phyloP scores from a whole-genome alignment of 2,888 invertebrate species.

The Synanthedon formicaeformis region DNA sequence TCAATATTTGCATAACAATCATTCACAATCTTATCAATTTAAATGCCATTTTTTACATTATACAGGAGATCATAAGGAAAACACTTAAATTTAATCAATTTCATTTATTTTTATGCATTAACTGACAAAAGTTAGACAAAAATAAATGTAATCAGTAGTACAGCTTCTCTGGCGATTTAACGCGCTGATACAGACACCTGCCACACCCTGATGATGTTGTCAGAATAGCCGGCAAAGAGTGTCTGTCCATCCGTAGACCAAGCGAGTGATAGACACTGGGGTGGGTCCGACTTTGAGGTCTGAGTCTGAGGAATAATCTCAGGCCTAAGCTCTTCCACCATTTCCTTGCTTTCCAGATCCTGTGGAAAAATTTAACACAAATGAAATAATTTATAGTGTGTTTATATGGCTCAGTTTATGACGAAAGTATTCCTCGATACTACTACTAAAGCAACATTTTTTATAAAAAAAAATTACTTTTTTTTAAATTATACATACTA shows the following conservation, averaged over 20 bases:
- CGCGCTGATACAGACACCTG: constrained; percentile 92
- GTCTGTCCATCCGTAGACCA: constrained; percentile 99
- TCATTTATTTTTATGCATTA: constrained; percentile 65
- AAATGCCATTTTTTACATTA: no score
- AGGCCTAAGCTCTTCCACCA: constrained; percentile 98
- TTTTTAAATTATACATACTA: no score
- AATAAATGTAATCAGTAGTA: constrained; percentile 51
- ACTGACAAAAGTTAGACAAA: constrained; percentile 31
- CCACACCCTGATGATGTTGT: constrained; percentile 98
- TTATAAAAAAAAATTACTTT: no score
- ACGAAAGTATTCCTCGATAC: no score
- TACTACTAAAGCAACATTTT: no score
- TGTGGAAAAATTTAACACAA: constrained; percentile 26
- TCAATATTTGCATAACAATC: no score
- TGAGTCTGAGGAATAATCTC: constrained; percentile 86
- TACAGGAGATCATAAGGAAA: constrained; percentile 54
- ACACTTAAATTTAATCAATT: constrained; percentile 42
- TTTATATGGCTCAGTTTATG: no score
- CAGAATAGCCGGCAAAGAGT: constrained; percentile 98
- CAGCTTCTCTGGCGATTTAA: constrained; percentile 51
- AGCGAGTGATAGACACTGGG: constrained; percentile 95
- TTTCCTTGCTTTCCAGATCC: constrained; percentile 99
- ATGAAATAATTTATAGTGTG: no score
- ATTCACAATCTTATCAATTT: no score
- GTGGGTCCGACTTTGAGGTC: constrained; percentile 87